Conservation (phyloP, 2,113 vertebrate species). For the Loxodonta africana region DNA sequence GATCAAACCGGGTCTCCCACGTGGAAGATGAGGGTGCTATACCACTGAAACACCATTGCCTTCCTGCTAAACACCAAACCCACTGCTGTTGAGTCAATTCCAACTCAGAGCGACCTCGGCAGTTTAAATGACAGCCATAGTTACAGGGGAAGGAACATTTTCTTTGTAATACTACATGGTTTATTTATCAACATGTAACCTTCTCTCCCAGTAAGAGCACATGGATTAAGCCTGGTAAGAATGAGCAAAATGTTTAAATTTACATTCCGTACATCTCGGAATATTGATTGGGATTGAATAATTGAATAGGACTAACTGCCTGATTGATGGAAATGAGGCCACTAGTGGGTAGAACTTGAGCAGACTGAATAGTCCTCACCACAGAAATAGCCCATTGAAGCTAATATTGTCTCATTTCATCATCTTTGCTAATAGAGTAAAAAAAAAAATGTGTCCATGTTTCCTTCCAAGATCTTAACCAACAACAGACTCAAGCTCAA, state of each 20-base stretch:
- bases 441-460: conserved; percentile 45
- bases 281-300: conserved; percentile 87
- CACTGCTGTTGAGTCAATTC: no score
- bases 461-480: conserved; percentile 60
- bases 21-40: background rate
- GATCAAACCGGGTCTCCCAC: background rate
- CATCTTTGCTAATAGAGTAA: conserved; percentile 66
- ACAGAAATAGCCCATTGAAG: conserved; percentile 69
- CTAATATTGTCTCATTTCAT: conserved; percentile 83
- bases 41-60: background rate
- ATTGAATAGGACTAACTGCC: conserved; percentile 86
- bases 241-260: conserved; percentile 73
- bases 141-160: background rate
- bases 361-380: conserved; percentile 74
- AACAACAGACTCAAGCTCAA: background rate
- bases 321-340: conserved; percentile 82
- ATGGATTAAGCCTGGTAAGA: conserved; percentile 69
- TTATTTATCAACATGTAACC: conserved; percentile 58
- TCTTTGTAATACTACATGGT: background rate
- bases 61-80: no score
- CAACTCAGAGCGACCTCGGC: no score
- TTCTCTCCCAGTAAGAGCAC: conserved; percentile 46
- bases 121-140: background rate
- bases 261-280: conserved; percentile 77
- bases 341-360: conserved; percentile 58